Evolutionary conservation across 2,113 vertebrate genomes (phyloP), one percentile per base, ranked within the genome.

Genomic region (Setophaga kirtlandii): DNA sequence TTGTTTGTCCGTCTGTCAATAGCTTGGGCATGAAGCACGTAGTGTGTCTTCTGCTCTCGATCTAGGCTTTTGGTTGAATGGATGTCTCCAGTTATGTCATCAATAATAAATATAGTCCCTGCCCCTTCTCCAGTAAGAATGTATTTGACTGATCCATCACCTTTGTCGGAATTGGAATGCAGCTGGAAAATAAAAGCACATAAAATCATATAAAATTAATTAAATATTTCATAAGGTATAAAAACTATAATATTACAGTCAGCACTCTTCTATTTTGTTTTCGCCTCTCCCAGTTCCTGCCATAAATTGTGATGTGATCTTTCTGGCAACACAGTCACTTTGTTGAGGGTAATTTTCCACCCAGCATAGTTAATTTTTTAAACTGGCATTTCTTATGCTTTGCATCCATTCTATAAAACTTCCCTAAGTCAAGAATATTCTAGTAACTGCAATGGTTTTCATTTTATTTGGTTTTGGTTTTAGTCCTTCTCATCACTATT

Each of bases 141-240:
- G 97, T 99, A 99, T 95, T 99, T 98, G 93, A 99, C 99, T 37
- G 99, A 99, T 78, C 99, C 99, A 90, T 99, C 99, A 55, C 99
- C 99, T 98, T 99, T 99, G 97, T 99, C 99, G 0, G 99, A 99
- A 98, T 99, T 99, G 80, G 99, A 99, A 97, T 99, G 99, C 83
- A 99, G 98, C 99, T 99, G 98, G 12, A 97, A 97, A 94, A 97
- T 10, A 98, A 23, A 94, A 14, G 71, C 64, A 96, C 35, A 96
- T 79, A 94, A 95, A 68, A 94, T 81, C 7, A 97, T 42, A 76
- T 6, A 55, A 87, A 78, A 73, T 47, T 2, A 56, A 42, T 83
- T 16, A 50, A 35, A 16, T 17, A 25, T 58, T 88, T 62, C 47
- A 41, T 24, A 44, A 67, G 17, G 31, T 41, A 59, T 5, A 74